Evolutionary conservation across 2,797 vertebrate species (phyloP), one percentile per base, ranked within the genome.

Genomic region (Gallinago solitaria): DNA sequence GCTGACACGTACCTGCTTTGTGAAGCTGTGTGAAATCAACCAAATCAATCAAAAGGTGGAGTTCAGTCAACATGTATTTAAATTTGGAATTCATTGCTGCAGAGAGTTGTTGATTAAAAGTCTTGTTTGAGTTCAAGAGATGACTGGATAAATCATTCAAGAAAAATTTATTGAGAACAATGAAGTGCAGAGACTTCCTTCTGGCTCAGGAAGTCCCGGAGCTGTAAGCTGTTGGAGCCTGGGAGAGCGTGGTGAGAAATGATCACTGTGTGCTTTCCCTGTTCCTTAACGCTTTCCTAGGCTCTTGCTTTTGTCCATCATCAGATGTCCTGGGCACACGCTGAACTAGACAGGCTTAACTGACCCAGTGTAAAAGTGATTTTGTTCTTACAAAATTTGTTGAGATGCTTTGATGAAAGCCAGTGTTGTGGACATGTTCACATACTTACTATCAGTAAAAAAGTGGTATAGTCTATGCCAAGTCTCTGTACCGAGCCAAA

Each of bases 261-360:
- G 14, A 50, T 61, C 2, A 0, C 8, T 53, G 20, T 69, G 7
- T 79, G 30, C n/a, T 89, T 78, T 65, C 30, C 23, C 9, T 54
- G 28, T 12, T 83, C 32, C 23, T 63, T 83, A 89, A 67, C 59
- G 45, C 48, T 43, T 51, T 83, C 53, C 11, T n/a, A 23, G 0
- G 0, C 11, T n/a, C 35, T 57, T 65, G 10, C 16, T 76, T 83
- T 85, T 56, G 23, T 32, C 35, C 25, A 41, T 39, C 30, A 9
- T 25, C 79, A 63, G 56, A 57, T 17, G 35, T 5, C 11, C 12
- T 4, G 4, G 11, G 7, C 27, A 39, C 0, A 0, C 25, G 17
- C n/a, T 51, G 68, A 64, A 28, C 15, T 48, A 33, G 27, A 39
- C 16, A 60, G 27, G 37, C 15, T 63, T 63, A 30, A 10, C 12